Base-by-base conservation (phyloP, 2,113 vertebrate species). In the Phylloscopus trochiloides region DNA sequence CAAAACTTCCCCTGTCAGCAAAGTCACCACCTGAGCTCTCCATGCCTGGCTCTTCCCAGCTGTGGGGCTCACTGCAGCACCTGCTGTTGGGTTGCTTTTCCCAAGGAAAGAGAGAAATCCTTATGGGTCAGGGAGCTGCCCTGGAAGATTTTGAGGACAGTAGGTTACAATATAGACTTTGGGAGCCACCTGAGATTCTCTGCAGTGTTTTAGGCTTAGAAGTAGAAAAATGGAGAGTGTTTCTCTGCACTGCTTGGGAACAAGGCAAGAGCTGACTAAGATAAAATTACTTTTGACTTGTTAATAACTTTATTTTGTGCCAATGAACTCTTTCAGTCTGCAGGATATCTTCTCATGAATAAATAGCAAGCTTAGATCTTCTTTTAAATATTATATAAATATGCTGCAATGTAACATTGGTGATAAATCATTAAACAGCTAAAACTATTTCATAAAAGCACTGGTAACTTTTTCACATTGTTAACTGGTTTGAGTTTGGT, bases 371-470 rank as follows among this genome's bases (percentile, higher is more conserved):
- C 79, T 86, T 29, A 34, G 32, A 38, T 92, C 77, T 80, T 80
- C 91, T 95, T 91, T 95, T 91, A 94, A 94, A 91, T 92, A 92
- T 87, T 91, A 72, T n/a, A 95, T 94, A 95, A 89, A 89, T 70
- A 80, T 59, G 26, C 59, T 74, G 42, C 68, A 80, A n/a, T 91
- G 62, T 81, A 77, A 89, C 68, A 74, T 95, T 67, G 77, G 38
- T 59, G 73, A 74, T 91, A 67, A 96, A 96, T 94, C 86, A 94
- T 95, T 83, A 24, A 96, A 89, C 63, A 74, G 57, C 43, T 77
- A 62, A 71, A 75, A 32, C 12, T 84, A 22, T 58, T 84, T 71
- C 66, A 71, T 80, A 58, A 86, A 84, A 87, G 29, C 82, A 59
- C 17, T 59, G 34, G 43, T 90, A 93, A 67, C 55, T 94, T 63